phyloP scores from a whole-genome alignment of 2,888 invertebrate species.

The Lasioglossum lativentre region DNA sequence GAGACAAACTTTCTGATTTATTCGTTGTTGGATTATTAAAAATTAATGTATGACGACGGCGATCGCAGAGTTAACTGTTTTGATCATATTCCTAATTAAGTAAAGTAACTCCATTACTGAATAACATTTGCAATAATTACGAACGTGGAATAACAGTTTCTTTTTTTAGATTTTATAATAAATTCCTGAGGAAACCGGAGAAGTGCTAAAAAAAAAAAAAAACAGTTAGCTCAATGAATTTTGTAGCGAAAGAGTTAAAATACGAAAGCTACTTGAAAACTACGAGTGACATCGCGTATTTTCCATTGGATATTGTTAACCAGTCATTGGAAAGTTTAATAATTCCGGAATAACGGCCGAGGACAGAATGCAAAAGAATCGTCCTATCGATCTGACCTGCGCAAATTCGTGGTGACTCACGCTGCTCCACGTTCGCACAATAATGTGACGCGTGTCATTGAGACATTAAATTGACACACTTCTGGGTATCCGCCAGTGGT shows the following conservation, averaged over 20 bases:
- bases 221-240: background rate
- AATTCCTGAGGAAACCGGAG: background rate
- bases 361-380: background rate
- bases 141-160: too few species aligned
- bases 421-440: slow-evolving; percentile 29
- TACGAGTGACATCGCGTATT: background rate
- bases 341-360: background rate
- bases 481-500: slow-evolving; percentile 53
- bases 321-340: background rate
- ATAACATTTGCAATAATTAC: background rate
- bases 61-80: too few species aligned
- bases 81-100: background rate
- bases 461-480: slow-evolving; percentile 60
- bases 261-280: background rate
- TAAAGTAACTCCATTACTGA: background rate
- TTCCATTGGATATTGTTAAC: background rate
- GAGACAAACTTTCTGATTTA: too few species aligned
- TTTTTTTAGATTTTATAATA: too few species aligned
- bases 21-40: too few species aligned
- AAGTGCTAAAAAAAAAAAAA: background rate
- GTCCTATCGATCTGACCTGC: slow-evolving; percentile 15
- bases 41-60: too few species aligned
- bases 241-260: background rate
- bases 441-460: slow-evolving; percentile 54
- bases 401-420: slow-evolving; percentile 49